Conservation (phyloP, 2,113 vertebrate species). For the Sorex araneus region DNA sequence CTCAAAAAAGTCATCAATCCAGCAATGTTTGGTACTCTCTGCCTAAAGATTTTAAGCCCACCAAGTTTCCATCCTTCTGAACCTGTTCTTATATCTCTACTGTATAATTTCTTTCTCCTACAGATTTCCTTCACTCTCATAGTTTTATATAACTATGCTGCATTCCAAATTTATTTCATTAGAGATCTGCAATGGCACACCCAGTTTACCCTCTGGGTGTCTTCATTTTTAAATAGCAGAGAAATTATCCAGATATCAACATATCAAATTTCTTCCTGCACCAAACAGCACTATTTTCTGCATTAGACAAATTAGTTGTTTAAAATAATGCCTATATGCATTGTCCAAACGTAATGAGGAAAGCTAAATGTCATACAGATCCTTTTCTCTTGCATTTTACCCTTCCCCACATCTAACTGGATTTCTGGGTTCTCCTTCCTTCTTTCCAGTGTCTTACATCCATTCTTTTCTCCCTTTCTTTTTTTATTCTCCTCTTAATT, state of each 20-base stretch:
- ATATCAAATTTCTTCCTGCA: constrained; percentile 5
- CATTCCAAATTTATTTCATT: background rate
- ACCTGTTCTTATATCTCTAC: background rate
- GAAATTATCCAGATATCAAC: background rate
- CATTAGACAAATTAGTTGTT: background rate
- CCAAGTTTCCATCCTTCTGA: background rate
- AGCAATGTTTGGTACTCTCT: background rate
- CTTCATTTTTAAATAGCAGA: background rate
- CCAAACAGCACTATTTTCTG: background rate
- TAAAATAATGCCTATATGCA: background rate
- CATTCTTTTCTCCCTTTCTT: background rate
- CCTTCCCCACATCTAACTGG: background rate
- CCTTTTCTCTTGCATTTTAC: background rate
- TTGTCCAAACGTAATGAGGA: background rate
- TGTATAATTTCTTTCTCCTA: background rate
- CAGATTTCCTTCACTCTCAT: background rate
- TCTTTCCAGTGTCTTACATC: background rate
- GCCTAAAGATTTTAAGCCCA: background rate
- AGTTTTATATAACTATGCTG: background rate
- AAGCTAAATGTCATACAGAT: background rate
- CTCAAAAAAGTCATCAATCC: background rate
- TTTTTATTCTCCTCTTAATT: background rate
- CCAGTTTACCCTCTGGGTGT: background rate
- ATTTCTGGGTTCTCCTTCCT: background rate
- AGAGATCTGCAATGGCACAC: background rate